These are phyloP conservation scores for Artibeus jamaicensis DNA, from an alignment of 2,797 vertebrate genomes.

Conservation along the genomic window DNA sequence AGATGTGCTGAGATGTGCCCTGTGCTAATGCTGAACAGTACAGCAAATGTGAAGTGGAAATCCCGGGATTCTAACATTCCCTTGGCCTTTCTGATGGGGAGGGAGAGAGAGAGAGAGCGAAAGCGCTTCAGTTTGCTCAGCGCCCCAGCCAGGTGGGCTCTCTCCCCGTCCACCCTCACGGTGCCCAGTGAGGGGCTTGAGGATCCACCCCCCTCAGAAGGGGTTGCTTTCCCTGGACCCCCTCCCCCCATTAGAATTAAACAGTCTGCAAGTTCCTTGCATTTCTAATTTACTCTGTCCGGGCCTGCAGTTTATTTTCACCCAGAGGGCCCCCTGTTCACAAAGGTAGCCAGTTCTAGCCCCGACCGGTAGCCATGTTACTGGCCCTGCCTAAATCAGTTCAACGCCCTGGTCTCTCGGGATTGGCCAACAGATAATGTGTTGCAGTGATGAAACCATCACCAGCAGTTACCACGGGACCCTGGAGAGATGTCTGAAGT, in stretches of 20 bases:
- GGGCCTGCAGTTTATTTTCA: not conserved
- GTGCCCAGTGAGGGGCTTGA: not conserved
- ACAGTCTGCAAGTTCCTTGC: not conserved
- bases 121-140: not conserved
- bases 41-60: not conserved
- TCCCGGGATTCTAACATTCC: not conserved
- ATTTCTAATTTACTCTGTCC: not conserved
- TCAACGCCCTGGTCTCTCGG: not conserved
- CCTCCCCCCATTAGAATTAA: not conserved
- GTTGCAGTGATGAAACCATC: not conserved
- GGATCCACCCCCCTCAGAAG: not conserved
- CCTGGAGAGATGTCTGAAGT: not conserved
- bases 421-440: not conserved
- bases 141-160: accelerated
- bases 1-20: not conserved
- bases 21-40: not conserved
- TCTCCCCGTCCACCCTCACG: not conserved
- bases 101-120: not conserved
- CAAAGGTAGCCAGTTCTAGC: not conserved
- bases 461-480: not conserved
- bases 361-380: not conserved
- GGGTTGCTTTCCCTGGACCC: not conserved
- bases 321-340: not conserved
- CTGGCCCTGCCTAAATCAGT: not conserved
- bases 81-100: not conserved